Evolutionary conservation across 2,888 invertebrate genomes (phyloP).

Genomic region (Corbicula japonica): DNA sequence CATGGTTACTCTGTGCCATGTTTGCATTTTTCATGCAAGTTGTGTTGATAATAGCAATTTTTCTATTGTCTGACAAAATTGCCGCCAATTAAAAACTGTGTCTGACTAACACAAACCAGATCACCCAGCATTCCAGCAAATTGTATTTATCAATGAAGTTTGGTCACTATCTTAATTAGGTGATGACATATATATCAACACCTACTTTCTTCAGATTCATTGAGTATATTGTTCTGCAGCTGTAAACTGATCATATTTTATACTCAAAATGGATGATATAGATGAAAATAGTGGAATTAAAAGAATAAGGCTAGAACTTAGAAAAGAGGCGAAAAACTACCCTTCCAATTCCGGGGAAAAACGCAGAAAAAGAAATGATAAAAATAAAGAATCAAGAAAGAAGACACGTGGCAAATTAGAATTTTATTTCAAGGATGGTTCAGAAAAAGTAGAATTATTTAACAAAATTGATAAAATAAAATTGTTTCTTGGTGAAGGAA

Average conservation of each 20-base stretch:
- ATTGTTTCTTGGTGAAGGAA: constrained; percentile 20
- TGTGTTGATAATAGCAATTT: background rate
- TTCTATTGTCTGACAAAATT: too few relatives aligned
- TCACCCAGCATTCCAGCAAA: too few relatives aligned
- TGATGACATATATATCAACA: too few relatives aligned
- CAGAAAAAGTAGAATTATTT: constrained; percentile 21
- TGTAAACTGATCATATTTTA: background rate
- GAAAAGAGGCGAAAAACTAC: background rate
- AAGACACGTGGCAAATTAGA: constrained; percentile 13
- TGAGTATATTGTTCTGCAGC: background rate
- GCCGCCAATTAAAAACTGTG: too few relatives aligned
- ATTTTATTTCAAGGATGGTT: constrained; percentile 11
- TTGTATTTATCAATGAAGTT: constrained; percentile 4
- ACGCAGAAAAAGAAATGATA: constrained; percentile 2
- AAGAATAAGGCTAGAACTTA: constrained; percentile 1
- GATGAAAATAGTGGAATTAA: background rate
- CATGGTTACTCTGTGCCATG: constrained; percentile 11
- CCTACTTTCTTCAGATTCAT: too few relatives aligned
- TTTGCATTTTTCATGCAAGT: background rate
- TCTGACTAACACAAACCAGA: too few relatives aligned
- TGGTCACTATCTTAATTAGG: constrained; percentile 14
- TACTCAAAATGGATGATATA: constrained; percentile 1
- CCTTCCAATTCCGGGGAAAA: constrained; percentile 8
- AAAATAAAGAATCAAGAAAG: background rate
- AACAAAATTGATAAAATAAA: constrained; percentile 34